Evolutionary conservation across 2,113 vertebrate species (phyloP), one percentile per base, ranked within the genome.

Genomic region (Drymodes brunneopygia): DNA sequence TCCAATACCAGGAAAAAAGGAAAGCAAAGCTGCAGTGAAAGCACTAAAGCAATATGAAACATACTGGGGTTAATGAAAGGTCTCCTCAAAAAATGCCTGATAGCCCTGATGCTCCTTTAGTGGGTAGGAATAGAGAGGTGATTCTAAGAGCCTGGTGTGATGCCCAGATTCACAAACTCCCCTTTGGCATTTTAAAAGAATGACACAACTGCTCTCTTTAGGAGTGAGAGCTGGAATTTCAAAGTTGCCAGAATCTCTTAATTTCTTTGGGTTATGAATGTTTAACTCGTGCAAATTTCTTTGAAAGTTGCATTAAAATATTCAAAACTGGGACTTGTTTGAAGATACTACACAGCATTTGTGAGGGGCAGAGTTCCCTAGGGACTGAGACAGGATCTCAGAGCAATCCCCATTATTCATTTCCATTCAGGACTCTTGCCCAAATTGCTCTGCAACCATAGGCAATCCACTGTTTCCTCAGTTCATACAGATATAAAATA

Each of bases 221-320:
- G 82, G 44, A 81, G 40, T 19, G 38, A 80, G 54, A 80, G 44
- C 33, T 61, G 50, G 42, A 69, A 86, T 90, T 95, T 91, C 81
- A 93, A 81, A 93, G 79, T 36, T 73, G 28, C 20, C 67, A 50
- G 33, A 62, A 25, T 53, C 48, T 75, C 79, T 66, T 57, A 47
- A 88, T 90, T 88, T 92, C 67, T 88, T 88, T 82, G 42, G 42
- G 27, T 85, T 92, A 90, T 73, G 47, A 91, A 73, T 73, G 71
- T 62, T 84, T 93, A 90, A 94, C 54, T 94, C 2, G 1, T 54
- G 73, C 50, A 90, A 90, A 90, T 85, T 87, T 72, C 58, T 90
- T 94, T 87, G 54, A 47, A 96, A 94, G 56, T 71, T 29, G 47
- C 61, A 67, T 81, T 90, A 81, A 38, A 85, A 82, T 58, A 94